Conservation (phyloP, 2,797 vertebrate species). For the Yasuhikotakia modesta region DNA sequence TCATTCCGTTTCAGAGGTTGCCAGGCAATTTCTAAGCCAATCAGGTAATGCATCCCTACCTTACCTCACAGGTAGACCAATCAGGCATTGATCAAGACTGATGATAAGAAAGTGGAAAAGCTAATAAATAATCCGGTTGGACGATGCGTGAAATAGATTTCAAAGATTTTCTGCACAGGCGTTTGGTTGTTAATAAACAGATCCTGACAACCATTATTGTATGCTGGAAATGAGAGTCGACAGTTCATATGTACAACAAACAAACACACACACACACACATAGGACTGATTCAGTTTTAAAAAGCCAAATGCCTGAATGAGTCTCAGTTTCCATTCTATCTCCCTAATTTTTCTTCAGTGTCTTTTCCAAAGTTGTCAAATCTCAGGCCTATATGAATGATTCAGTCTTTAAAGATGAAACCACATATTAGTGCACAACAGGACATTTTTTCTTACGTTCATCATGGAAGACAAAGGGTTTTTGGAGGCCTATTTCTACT, state of each 20-base stretch:
- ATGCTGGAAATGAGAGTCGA: conserved; percentile 50
- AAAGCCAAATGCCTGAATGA: conserved; percentile 8
- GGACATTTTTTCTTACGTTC: background rate
- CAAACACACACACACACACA: conserved; percentile 29
- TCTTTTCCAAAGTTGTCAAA: background rate
- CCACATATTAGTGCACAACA: background rate
- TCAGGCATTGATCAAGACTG: conserved; percentile 51
- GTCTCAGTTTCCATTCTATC: conserved; percentile 9
- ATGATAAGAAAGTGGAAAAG: conserved; percentile 49
- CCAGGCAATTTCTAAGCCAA: conserved; percentile 49
- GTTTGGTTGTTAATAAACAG: conserved; percentile 48
- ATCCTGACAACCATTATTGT: conserved; percentile 54
- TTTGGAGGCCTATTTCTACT: background rate
- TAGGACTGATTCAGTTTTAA: conserved; percentile 15
- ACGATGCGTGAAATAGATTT: conserved; percentile 60
- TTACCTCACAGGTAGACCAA: conserved; percentile 51
- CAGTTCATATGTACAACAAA: conserved; percentile 45
- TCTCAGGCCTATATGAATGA: background rate
- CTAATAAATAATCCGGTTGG: conserved; percentile 57
- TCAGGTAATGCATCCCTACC: conserved; percentile 38
- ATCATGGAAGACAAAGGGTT: no score
- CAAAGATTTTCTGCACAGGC: conserved; percentile 49
- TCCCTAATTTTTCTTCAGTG: background rate
- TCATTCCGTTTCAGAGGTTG: conserved; percentile 34
- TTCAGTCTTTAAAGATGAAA: background rate